phyloP scores from a whole-genome alignment of 2,113 vertebrate species.

The Platycercus adscitus region DNA sequence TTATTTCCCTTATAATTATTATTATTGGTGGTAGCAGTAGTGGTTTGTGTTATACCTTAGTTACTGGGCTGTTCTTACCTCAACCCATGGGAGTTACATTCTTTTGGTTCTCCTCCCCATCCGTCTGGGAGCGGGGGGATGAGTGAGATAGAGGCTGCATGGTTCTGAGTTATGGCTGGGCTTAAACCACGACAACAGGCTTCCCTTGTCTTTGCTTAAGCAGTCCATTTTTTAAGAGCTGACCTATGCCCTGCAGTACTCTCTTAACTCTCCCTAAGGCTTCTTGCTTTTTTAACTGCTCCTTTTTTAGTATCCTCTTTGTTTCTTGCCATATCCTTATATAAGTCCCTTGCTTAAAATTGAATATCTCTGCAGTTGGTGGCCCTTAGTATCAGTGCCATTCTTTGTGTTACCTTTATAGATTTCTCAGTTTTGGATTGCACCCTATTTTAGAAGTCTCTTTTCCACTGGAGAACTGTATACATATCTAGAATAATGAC shows the following conservation, averaged over 20 bases:
- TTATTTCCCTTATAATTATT: too few species aligned
- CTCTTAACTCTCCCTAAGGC: neutral
- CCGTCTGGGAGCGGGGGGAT: too few species aligned
- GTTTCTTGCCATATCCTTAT: neutral
- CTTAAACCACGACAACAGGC: too few species aligned
- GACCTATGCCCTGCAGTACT: neutral
- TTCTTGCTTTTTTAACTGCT: conserved; percentile 4
- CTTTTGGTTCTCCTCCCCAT: too few species aligned
- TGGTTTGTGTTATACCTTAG: too few species aligned
- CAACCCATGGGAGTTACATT: too few species aligned
- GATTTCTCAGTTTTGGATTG: neutral
- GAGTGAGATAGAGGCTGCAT: too few species aligned
- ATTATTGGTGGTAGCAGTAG: too few species aligned
- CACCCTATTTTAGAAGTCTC: neutral
- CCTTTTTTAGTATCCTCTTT: neutral
- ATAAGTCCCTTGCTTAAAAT: neutral
- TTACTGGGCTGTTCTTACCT: too few species aligned
- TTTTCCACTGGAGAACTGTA: neutral
- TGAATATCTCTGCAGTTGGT: neutral
- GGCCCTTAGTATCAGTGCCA: neutral
- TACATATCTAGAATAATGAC: neutral
- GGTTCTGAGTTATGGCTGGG: too few species aligned
- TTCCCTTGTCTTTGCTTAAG: neutral
- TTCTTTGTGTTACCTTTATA: neutral
- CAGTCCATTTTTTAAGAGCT: neutral